Evolutionary conservation across 2,888 invertebrate genomes (phyloP).

Genomic region (Lasioglossum morio): DNA sequence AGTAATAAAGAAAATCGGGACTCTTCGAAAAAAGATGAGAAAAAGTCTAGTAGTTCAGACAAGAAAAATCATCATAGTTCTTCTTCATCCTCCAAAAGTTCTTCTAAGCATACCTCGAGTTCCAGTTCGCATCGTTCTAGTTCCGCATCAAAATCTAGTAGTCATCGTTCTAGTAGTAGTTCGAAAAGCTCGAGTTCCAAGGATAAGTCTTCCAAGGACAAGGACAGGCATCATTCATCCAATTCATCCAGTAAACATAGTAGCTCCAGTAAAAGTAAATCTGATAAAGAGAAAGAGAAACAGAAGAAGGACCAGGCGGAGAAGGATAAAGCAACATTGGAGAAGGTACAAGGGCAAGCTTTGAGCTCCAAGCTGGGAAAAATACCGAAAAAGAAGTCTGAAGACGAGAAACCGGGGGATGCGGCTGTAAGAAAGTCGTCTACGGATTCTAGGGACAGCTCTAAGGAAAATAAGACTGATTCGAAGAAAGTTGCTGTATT

Average conservation of each 20-base stretch:
- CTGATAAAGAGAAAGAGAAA: slow-evolving; percentile 85
- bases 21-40: slow-evolving; percentile 85
- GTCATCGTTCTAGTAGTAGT: slow-evolving; percentile 75
- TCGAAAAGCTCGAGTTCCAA: slow-evolving; percentile 79
- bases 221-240: slow-evolving; percentile 76
- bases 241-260: slow-evolving; percentile 72
- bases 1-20: slow-evolving; percentile 85
- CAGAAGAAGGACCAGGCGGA: slow-evolving; percentile 86
- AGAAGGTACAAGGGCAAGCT: slow-evolving; percentile 89
- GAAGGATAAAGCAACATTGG: slow-evolving; percentile 89
- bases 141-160: slow-evolving; percentile 76
- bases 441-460: slow-evolving; percentile 81
- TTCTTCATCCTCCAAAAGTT: slow-evolving; percentile 79
- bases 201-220: slow-evolving; percentile 81
- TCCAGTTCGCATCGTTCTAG: slow-evolving; percentile 79
- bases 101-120: slow-evolving; percentile 77
- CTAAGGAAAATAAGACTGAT: slow-evolving; percentile 81
- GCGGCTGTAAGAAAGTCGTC: slow-evolving; percentile 74
- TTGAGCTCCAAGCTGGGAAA: slow-evolving; percentile 90
- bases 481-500: slow-evolving; percentile 79
- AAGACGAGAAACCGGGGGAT: slow-evolving; percentile 83
- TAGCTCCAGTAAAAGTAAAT: slow-evolving; percentile 74
- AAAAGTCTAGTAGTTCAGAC: slow-evolving; percentile 80
- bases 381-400: slow-evolving; percentile 90
- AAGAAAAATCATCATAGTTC: slow-evolving; percentile 84